Conservation (phyloP, 2,113 vertebrate genomes). For the Morphnarchus princeps region DNA sequence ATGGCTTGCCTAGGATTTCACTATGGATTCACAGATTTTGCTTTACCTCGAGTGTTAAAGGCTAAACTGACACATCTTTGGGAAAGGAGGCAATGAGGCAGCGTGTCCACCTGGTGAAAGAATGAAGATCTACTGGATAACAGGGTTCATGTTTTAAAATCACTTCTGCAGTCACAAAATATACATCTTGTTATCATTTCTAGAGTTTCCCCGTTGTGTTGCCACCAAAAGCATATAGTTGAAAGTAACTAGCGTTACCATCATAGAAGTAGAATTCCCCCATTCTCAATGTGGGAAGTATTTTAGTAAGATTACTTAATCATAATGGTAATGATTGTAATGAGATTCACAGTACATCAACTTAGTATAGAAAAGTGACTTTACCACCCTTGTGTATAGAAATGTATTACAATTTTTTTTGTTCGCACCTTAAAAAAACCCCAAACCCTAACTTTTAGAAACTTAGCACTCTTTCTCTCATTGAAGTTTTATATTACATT, state of each 20-base stretch:
- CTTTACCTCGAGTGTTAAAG: background rate
- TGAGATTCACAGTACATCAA: background rate
- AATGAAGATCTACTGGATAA: background rate
- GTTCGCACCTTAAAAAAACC: background rate
- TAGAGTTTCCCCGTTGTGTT: background rate
- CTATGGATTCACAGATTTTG: background rate
- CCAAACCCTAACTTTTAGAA: background rate
- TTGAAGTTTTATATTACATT: background rate
- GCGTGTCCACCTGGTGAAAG: background rate
- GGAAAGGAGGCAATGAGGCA: background rate
- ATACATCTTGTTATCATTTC: background rate
- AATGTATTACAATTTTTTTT: background rate
- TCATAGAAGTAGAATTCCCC: background rate
- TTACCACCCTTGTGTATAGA: background rate
- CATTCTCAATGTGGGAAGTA: background rate
- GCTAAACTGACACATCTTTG: background rate
- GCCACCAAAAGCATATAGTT: background rate
- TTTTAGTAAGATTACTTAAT: background rate
- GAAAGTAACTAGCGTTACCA: background rate
- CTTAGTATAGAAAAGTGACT: background rate
- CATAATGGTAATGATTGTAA: background rate
- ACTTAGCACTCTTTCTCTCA: background rate
- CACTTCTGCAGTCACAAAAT: background rate
- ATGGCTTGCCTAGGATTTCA: background rate
- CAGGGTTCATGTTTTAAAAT: background rate